Evolutionary conservation across 1,140 invertebrate species (phyloP).

Genomic region (Vollenhovia emeryi): DNA sequence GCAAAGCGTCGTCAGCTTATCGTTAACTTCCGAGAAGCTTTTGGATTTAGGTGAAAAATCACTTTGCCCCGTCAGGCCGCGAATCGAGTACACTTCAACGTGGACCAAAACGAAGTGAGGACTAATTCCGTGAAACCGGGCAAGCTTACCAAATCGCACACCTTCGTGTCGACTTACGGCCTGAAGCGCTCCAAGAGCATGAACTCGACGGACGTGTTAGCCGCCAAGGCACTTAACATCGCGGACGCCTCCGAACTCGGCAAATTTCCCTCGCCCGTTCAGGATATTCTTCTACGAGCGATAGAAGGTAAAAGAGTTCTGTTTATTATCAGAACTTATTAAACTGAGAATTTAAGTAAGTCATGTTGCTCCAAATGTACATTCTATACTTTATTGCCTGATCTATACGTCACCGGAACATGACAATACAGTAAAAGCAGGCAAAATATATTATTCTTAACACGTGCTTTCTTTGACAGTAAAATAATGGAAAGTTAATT

Average conservation of each 20-base stretch:
- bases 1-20: not conserved
- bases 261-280: slow-evolving; percentile 90
- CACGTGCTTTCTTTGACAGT: not conserved
- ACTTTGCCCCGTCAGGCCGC: slow-evolving; percentile 73
- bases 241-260: slow-evolving; percentile 90
- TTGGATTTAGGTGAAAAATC: not conserved
- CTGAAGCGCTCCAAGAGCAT: slow-evolving; percentile 93
- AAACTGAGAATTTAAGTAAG: not conserved
- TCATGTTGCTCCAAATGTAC: not conserved
- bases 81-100: slow-evolving; percentile 86
- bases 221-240: slow-evolving; percentile 86
- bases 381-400: not conserved
- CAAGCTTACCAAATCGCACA: slow-evolving; percentile 83
- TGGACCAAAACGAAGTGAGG: slow-evolving; percentile 78
- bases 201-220: slow-evolving; percentile 88
- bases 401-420: not conserved
- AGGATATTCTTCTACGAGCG: slow-evolving; percentile 90
- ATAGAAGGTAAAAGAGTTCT: slow-evolving; percentile 86
- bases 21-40: not conserved
- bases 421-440: not conserved
- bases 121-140: slow-evolving; percentile 75
- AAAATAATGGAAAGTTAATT: not conserved
- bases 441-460: not conserved
- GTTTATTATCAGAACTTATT: not conserved
- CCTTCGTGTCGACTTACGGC: slow-evolving; percentile 85